Evolutionary conservation across 1,140 invertebrate species (phyloP), one percentile per base, ranked within the genome.

Genomic region (Tribolium madens): DNA sequence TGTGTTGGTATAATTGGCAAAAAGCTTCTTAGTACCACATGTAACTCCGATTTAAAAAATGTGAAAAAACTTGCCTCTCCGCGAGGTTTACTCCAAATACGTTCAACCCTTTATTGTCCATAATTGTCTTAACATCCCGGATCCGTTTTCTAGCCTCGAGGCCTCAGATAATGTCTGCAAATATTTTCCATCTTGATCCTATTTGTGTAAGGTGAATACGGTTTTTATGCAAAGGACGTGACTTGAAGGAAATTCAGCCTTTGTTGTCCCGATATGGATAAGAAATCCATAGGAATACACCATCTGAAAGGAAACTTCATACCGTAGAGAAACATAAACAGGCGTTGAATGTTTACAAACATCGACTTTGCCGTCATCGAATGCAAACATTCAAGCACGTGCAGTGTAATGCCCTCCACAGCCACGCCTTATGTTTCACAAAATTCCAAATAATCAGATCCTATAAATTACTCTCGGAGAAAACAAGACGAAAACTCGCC

Each of bases 261-360:
- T 64, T 64, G 57, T 64, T 47, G 36, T 71, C 47, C 12, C 68
- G 42, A 71, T 71, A 71, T 26, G 68, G 68, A 71, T 71, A 71
- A 71, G 47, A 48, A 48, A 48, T 71, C 68, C 47, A 42, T 71
- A 47, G 47, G 47, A 48, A 71, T 71, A 71, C 36, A 50, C 42
- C 68, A 71, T 48, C 68, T 71, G 68, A 71, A 71, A 71, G 68
- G 68, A 71, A 71, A 71, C 68, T 71, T 47, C 47, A 71, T 71
- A 71, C 47, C 68, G 14, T 47, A n/a, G 47, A 50, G 14, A 71
- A 71, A 71, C 68, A 71, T 71, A 71, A 71, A 71, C 68, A 71
- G 68, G 17, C 68, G 68, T 71, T 14, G 68, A 48, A 71, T 71
- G 68, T 71, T 71, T 71, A 50, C 47, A 71, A 71, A 71, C 68